A percentile compares a stretch with the other conserved stretches of the same genome.
phyloP scores from a whole-genome alignment of 2,888 invertebrate species.

The Erebia ligea region DNA sequence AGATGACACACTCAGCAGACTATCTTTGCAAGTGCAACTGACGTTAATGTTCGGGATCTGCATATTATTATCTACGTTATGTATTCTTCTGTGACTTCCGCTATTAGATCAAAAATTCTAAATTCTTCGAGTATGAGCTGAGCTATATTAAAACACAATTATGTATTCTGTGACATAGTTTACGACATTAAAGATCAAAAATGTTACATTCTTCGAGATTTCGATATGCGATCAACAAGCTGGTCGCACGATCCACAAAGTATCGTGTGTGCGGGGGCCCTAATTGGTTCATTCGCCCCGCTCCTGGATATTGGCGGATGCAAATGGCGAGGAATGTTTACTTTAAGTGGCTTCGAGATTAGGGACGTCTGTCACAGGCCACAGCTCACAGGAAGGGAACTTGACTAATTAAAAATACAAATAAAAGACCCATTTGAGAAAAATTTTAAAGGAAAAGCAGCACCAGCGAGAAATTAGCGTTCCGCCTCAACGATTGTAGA shows the following conservation, averaged over 20 bases:
- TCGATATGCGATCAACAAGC: not conserved
- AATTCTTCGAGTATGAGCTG: too few relatives aligned
- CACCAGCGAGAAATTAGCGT: not conserved
- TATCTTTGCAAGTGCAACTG: too few relatives aligned
- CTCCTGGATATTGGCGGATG: constrained; percentile 40
- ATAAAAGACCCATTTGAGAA: not conserved
- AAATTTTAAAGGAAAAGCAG: not conserved
- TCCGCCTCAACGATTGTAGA: not conserved
- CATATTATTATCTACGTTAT: too few relatives aligned
- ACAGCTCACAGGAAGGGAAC: constrained; percentile 31
- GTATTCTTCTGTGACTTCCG: too few relatives aligned
- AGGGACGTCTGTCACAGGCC: constrained; percentile 40
- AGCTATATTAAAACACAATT: too few relatives aligned
- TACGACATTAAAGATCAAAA: too few relatives aligned
- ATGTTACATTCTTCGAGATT: not conserved
- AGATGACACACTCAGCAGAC: too few relatives aligned
- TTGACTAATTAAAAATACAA: constrained; percentile 33
- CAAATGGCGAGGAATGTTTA: constrained; percentile 40
- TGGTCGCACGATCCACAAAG: not conserved
- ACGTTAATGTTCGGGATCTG: too few relatives aligned
- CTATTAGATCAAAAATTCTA: too few relatives aligned
- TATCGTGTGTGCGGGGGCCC: not conserved
- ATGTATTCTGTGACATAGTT: too few relatives aligned
- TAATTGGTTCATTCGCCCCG: constrained; percentile 44
- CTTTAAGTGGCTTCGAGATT: constrained; percentile 42